Base-by-base conservation (phyloP, 2,113 vertebrate genomes). In the Nothoprocta perdicaria region DNA sequence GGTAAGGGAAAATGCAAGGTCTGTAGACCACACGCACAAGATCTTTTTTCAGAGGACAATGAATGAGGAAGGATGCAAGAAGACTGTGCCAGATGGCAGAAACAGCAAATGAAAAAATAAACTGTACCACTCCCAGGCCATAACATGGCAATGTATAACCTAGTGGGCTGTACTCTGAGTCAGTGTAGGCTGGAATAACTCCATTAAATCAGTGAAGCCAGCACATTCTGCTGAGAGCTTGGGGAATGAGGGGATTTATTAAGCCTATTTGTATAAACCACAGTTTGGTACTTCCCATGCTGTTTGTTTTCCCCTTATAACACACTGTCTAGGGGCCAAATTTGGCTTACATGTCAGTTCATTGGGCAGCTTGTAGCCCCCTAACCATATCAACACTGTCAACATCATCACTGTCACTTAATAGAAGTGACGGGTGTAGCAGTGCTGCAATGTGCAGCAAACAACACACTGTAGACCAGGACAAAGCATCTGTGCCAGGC, bases 101-200 rank as follows among this genome's bases (percentile, higher is more conserved):
- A 61, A 10, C 33, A 75, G 35, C 41, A 92, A 71, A 88, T 43
- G 55, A 67, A 62, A 92, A 94, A 90, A 93, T 85, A 85, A 88
- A 86, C 80, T 4, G 2, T 52, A 55, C 18, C 2, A 26, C n/a
- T 88, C 50, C 62, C 53, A 1, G 4, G 52, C 53, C 71, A 63
- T 77, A 62, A 41, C 52, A 23, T 19, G 61, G 60, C 61, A 80
- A 29, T 43, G 46, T 15, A 21, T 65, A 43, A 33, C 60, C 66
- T 78, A 66, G 38, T 80, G 78, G 31, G 46, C 52, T 80, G 27
- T 71, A 80, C 67, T 71, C 65, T 92, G 77, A 78, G 74, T 24
- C 68, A 41, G 6, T 50, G 41, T 50, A 74, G 80, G 31, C 52
- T 94, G 84, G 31, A 67, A 58, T 88, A 72, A 53, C 62, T 81